Evolutionary conservation across 53 echinoderm and acorn worm species (phyloP), one percentile per base, ranked within the genome.

Genomic region (Arbacia lixula): DNA sequence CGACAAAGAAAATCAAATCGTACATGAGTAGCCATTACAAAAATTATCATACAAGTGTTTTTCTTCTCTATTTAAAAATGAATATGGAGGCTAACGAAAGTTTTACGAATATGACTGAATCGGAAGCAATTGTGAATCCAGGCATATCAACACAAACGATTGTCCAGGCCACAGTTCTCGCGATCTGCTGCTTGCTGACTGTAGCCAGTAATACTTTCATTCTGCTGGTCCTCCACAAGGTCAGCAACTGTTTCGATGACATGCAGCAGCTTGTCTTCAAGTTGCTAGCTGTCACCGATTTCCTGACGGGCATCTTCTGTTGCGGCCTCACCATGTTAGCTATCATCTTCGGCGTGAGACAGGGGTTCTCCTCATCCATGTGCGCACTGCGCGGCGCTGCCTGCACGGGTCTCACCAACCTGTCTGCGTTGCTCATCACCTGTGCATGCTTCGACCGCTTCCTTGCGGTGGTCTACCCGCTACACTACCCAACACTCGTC

Each of bases 261-360:
- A 78, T 78, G 79, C 79, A 78, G 8, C 79, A 78, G 42, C 28
- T 78, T 9, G 30, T 78, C 3, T 78, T 78, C 41, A 36, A 60
- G 19, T 60, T 40, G 4, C 39, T 78, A 1, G 79, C 79, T 6
- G 29, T 78, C 30, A 78, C 79, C 0, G 79, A 78, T 20, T 40
- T 78, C 41, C 60, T 78, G 21, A 61, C 79, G 27, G 79, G 79
- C 1, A 60, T 78, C 24, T 78, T 78, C 42, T 78, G 79, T n/a
- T 78, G 41, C 29, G 29, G 27, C 12, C 79, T 78, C 0, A 39
- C 79, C 24, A 60, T 60, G 17, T 4, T 60, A 3, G 39, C 79
- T 1, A 78, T 78, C 3, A 78, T 78, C 60, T 60, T 41, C 30
- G 79, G 79, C 2, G 40, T 17, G 4, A 16, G 61, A 1, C 60